Base-by-base conservation (phyloP, 2,113 vertebrate species). In the Pungitius pungitius region DNA sequence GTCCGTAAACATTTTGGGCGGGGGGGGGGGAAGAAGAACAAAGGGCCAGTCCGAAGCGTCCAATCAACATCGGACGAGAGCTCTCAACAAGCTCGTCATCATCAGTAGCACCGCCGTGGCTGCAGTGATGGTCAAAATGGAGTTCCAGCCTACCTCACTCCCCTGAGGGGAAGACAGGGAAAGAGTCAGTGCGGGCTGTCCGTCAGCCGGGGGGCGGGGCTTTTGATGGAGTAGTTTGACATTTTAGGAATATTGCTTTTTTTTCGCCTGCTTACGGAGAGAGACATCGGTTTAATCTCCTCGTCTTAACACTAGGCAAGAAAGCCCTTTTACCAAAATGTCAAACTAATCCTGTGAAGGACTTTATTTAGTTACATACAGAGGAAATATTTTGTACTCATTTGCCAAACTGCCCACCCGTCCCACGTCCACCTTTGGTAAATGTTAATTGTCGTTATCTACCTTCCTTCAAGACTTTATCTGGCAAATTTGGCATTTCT, bases 31-130 rank as follows among this genome's bases (percentile, higher is more conserved):
- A n/a, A 83, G 75, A 69, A 54, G 58, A 75, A n/a, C 55, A 24
- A 70, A 5, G 74, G 82, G 81, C 80, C 69, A 81, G 77, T 83
- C 85, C 77, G 59, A 78, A 86, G 87, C 80, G 70, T 83, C 81
- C 85, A 77, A 42, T 92, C 88, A 91, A 70, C 85, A 83, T 88
- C 91, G 87, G 84, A 90, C 71, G 15, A 88, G 77, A 63, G 86
- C 88, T 82, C 83, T 92, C 85, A 85, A 88, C 84, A 93, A 83
- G 83, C 88, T 79, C 12, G 89, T 86, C 84, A 88, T 91, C 80
- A 92, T 89, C 59, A 94, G 75, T 9, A 92, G 77, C 80, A 89
- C 85, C 40, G 88, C 91, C 14, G 88, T 84, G 73, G 87, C 87
- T 62, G 85, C 81, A 39, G 86, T 82, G 58, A 94, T 90, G 66